These are phyloP conservation scores for Paragorgia papillata DNA, from an alignment of 92 coral and sea anemone genomes.

Conservation along the genomic window DNA sequence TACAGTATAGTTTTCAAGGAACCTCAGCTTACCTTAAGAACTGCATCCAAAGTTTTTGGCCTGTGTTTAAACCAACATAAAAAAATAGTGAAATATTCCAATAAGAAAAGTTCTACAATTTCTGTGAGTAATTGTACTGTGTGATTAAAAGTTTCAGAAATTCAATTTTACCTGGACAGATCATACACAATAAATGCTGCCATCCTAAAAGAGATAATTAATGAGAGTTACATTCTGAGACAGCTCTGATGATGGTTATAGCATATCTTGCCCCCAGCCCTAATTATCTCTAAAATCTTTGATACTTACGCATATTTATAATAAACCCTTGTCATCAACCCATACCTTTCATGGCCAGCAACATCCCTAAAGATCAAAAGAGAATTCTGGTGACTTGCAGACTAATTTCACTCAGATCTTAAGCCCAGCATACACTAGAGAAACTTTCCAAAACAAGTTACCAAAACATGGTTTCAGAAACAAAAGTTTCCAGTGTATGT, in stretches of 20 bases:
- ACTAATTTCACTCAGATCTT: too few species aligned
- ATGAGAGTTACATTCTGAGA: background rate
- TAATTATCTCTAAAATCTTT: too few species aligned
- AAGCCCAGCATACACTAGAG: too few species aligned
- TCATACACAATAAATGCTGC: constrained; percentile 93
- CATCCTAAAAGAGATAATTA: constrained; percentile 59
- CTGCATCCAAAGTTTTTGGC: constrained; percentile 90
- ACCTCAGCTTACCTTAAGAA: constrained; percentile 73
- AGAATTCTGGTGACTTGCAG: too few species aligned
- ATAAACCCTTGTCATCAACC: constrained; percentile 94
- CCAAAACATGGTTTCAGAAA: too few species aligned
- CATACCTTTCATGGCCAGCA: constrained; percentile 98
- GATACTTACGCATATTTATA: constrained; percentile 95
- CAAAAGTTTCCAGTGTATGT: too few species aligned
- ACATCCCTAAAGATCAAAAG: constrained; percentile 72
- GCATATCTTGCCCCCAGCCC: too few species aligned
- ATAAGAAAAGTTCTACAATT: background rate
- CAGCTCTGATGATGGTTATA: background rate
- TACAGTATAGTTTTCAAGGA: too few species aligned
- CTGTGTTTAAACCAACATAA: constrained; percentile 48
- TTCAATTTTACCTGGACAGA: constrained; percentile 74
- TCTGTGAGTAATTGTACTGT: too few species aligned
- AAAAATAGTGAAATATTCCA: constrained; percentile 4
- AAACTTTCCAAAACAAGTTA: too few species aligned
- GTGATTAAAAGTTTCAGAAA: too few species aligned